These are phyloP conservation scores for Geodia barretti DNA, from an alignment of 37 sponge, comb jelly and placozoan species.

Conservation along the genomic window DNA sequence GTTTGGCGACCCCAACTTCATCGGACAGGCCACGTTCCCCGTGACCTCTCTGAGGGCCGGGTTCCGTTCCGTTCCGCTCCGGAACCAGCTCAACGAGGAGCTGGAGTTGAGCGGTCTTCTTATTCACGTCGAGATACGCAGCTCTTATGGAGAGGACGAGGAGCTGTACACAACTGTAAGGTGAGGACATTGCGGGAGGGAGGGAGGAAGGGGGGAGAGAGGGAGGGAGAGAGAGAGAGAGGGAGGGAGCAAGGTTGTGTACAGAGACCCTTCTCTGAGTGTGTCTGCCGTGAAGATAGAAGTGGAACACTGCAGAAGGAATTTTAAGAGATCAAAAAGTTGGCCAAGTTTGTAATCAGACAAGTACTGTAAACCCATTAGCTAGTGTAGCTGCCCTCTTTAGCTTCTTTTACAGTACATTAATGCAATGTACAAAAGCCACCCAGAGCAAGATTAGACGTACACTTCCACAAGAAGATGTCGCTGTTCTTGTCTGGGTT, in stretches of 20 bases:
- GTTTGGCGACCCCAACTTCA: constrained; percentile 96
- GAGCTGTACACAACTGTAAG: constrained; percentile 51
- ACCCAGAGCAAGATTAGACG: neutral
- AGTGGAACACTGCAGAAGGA: constrained; percentile 72
- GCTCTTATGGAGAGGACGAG: constrained; percentile 54
- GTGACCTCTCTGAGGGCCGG: constrained; percentile 77
- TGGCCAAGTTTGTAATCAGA: too few species aligned
- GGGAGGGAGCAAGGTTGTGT: constrained; percentile 25
- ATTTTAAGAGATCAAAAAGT: too few species aligned
- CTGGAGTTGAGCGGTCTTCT: constrained; percentile 88
- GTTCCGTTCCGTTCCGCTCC: constrained; percentile 89
- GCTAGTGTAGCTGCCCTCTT: neutral
- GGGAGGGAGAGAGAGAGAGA: constrained; percentile 5
- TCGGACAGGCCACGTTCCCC: constrained; percentile 93
- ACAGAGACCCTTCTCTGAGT: neutral
- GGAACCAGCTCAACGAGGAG: constrained; percentile 85
- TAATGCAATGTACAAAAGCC: too few species aligned
- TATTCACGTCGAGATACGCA: constrained; percentile 75
- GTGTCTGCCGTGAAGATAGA: neutral
- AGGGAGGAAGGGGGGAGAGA: constrained; percentile 8
- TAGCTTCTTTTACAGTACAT: too few species aligned
- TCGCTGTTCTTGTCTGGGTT: constrained; percentile 44
- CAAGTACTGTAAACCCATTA: too few species aligned
- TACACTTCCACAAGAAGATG: constrained; percentile 99
- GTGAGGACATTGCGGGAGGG: neutral